Base-by-base conservation (phyloP, 2,113 vertebrate genomes). In the Archocentrus centrarchus region DNA sequence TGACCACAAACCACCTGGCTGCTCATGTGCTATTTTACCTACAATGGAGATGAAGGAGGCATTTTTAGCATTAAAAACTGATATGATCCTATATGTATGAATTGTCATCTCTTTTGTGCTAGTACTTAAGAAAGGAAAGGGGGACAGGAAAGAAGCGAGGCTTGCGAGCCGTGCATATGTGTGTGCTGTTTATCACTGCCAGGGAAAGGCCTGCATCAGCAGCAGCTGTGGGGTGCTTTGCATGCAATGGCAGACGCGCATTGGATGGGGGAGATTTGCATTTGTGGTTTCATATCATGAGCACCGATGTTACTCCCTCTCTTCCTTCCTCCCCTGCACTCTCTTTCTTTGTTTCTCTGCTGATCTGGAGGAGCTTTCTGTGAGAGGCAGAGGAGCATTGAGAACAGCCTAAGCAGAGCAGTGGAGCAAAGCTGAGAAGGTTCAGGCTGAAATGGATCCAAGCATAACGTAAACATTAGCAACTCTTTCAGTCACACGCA, bases 201-300 rank as follows among this genome's bases (percentile, higher is more conserved):
- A 81, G 86, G 61, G 85, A 91, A 94, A 93, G 88, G 82, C 82
- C 91, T 88, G 84, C 89, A 92, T 94, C 92, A 94, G 92, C 94
- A 93, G 93, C 94, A 94, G 92, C 93, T 94, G 93, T 66, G 85
- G 79, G 62, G 80, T n/a, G 89, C 88, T 95, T 94, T 94, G 93
- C 94, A 95, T 93, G 89, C 86, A 59, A 80, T 86, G 89, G 94
- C 79, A 85, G 81, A 53, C 41, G 86, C 79, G 86, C 82, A 77
- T 77, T 89, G 35, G 83, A 59, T 82, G 85, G 82, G 90, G 82
- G 70, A 85, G 77, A 92, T 94, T 95, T 96, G 91, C 95, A 95
- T 93, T 93, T 91, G 90, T 88, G 93, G 90, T 92, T 92, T 92
- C 86, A 86, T 85, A 86, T 92, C 88, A 86, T 68, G 81, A 82